Conservation (phyloP, 2,888 invertebrate genomes). For the Synanthedon vespiformis region DNA sequence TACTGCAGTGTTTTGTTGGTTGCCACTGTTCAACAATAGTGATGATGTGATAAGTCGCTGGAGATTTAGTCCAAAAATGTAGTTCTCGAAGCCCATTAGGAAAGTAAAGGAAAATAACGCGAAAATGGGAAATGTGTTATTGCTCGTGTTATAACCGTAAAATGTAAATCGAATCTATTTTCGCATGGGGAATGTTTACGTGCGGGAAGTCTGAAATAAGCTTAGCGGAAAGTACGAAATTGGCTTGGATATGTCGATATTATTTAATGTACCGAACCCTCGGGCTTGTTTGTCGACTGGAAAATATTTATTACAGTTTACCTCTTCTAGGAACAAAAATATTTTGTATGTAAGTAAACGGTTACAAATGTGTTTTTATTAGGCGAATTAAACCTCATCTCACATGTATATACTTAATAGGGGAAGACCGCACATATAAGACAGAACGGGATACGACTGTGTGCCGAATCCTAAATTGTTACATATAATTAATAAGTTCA, state of each 20-base stretch:
- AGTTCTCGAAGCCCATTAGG: slow-evolving; percentile 9
- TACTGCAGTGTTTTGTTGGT: too few relatives aligned
- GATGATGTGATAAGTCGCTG: too few relatives aligned
- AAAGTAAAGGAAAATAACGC: slow-evolving; percentile 13
- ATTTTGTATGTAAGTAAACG: neutral
- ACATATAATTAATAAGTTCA: too few relatives aligned
- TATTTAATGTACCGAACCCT: slow-evolving; percentile 56
- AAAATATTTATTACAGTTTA: slow-evolving; percentile 54
- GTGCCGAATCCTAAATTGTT: too few relatives aligned
- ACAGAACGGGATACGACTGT: too few relatives aligned
- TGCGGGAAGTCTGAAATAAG: slow-evolving; percentile 52
- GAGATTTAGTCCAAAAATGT: neutral
- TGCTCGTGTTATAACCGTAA: slow-evolving; percentile 41
- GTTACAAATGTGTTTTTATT: neutral
- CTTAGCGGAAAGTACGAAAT: slow-evolving; percentile 56
- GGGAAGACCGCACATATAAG: too few relatives aligned
- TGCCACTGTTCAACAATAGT: too few relatives aligned
- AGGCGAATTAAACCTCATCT: neutral
- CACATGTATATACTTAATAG: too few relatives aligned
- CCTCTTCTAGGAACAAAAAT: slow-evolving; percentile 8
- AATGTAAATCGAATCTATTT: slow-evolving; percentile 56
- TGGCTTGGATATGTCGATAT: slow-evolving; percentile 62
- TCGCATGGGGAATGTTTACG: slow-evolving; percentile 50
- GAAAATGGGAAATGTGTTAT: slow-evolving; percentile 33
- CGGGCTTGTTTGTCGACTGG: slow-evolving; percentile 52